Base-by-base conservation (phyloP, 2,888 invertebrate genomes). In the Anthoptus insignis region DNA sequence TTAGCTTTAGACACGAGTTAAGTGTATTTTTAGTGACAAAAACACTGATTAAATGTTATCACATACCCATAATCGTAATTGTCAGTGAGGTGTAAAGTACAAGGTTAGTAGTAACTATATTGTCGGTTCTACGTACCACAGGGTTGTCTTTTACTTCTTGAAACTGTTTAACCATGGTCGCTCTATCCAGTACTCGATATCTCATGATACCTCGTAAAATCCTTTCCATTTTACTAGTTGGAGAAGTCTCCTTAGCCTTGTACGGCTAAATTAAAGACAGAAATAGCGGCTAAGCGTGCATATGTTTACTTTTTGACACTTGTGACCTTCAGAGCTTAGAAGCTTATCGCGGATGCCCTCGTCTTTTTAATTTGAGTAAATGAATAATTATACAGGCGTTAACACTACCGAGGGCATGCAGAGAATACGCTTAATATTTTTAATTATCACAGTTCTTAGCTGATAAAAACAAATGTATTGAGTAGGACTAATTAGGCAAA, bases 91-190 rank as follows among this genome's bases (percentile, higher is more conserved):
- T 56, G 14, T 64, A 64, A 50, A 50, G 50, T 64, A 68, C 64
- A 74, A 72, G 73, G 73, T 74, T 71, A 70, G 70, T 70, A 22
- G n/a, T 19, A 67, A 76, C 83, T 34, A 11, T 58, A 27, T 39
- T 22, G 69, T 69, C 66, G 73, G 73, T 75, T 73, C 34, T 71
- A 89, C 95, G 94, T 94, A 98, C 97, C 94, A 95, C 95, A 21
- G 99, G 99, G 93, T 98, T 95, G 92, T 99, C 97, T 84, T 95
- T 95, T 74, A 99, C 98, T 94, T 96, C 94, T 87, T 97, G 94
- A 90, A 99, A 99, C 89, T 99, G 98, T 90, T 98, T 96, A 32
- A 99, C 97, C 98, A 98, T 98, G 80, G 95, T 96, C 67, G 96
- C 96, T 72, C 97, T 95, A 73, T 97, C 97, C 64, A 97, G 95